Percentiles rank a stretch among this genome's conserved stretches.
These are phyloP conservation scores for Nomia melanderi DNA, from an alignment of 1,140 invertebrate genomes.

Conservation along the genomic window DNA sequence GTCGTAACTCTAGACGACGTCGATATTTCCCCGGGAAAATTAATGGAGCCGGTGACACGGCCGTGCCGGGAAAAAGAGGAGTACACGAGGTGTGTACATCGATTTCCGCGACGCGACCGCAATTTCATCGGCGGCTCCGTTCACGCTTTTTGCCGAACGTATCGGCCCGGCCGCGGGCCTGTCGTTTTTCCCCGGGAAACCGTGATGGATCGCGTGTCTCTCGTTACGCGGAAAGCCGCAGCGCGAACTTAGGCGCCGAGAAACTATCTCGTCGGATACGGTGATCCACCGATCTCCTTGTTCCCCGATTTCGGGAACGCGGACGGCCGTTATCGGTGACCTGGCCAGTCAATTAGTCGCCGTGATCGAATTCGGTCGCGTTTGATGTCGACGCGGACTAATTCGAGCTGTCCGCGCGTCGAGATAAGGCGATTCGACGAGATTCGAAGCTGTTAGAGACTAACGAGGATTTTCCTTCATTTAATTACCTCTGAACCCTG, in stretches of 20 bases:
- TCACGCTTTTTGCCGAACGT: too few species aligned
- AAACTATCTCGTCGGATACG: neutral
- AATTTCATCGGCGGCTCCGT: constrained; percentile 1
- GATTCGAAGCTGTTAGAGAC: neutral
- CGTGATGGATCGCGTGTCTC: constrained; percentile 13
- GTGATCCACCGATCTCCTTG: neutral
- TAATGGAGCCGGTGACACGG: constrained; percentile 58
- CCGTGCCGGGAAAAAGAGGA: constrained; percentile 45
- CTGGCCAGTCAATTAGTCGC: constrained; percentile 1
- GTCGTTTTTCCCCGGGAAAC: neutral
- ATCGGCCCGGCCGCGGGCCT: too few species aligned
- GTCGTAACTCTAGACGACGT: constrained; percentile 71
- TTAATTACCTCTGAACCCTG: too few species aligned
- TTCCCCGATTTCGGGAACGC: constrained; percentile 3
- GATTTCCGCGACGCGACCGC: constrained; percentile 22
- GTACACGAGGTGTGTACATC: neutral
- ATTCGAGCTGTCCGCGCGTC: neutral
- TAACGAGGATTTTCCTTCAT: too few species aligned
- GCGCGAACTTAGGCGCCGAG: neutral
- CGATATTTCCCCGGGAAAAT: constrained; percentile 71
- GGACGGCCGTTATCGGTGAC: neutral
- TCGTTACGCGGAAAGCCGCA: constrained; percentile 1
- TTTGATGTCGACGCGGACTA: neutral
- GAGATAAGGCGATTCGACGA: neutral
- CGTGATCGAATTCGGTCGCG: neutral